Evolutionary conservation across 2,888 invertebrate genomes (phyloP).

Genomic region (Hydropsyche betteni): DNA sequence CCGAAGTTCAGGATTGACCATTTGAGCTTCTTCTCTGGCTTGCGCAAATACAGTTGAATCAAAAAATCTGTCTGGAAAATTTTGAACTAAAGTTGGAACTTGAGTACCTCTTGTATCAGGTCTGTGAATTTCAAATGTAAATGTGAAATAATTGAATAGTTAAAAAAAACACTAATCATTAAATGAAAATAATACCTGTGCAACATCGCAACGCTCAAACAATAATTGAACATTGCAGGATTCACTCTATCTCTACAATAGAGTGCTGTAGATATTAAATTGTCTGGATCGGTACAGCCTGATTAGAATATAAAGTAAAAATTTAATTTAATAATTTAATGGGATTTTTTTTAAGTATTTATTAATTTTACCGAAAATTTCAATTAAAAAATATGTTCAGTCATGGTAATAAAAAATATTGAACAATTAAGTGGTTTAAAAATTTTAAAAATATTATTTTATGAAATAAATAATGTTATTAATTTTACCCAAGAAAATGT

Average conservation of each 20-base stretch:
- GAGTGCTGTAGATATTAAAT: constrained; percentile 74
- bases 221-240: constrained; percentile 83
- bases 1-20: constrained; percentile 57
- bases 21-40: constrained; percentile 67
- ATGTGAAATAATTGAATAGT: neutral
- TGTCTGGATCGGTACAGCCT: constrained; percentile 61
- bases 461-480: constrained; percentile 38
- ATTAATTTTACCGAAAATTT: no score
- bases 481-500: constrained; percentile 71
- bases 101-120: constrained; percentile 69
- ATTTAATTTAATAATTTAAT: constrained; percentile 6
- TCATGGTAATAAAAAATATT: neutral
- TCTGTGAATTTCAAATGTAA: constrained; percentile 53
- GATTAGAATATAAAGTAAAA: constrained; percentile 1
- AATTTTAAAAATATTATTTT: neutral
- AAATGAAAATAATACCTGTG: constrained; percentile 65
- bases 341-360: no score
- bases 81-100: constrained; percentile 71
- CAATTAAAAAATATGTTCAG: neutral
- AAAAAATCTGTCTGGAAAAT: constrained; percentile 73
- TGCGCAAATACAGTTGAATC: constrained; percentile 68
- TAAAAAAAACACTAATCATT: neutral
- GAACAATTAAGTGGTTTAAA: neutral
- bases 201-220: constrained; percentile 77
- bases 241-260: constrained; percentile 79